Percentiles rank a stretch among this genome's conserved stretches.
Conservation (phyloP, 2,797 vertebrate species). For the Lepilemur ruficaudatus region DNA sequence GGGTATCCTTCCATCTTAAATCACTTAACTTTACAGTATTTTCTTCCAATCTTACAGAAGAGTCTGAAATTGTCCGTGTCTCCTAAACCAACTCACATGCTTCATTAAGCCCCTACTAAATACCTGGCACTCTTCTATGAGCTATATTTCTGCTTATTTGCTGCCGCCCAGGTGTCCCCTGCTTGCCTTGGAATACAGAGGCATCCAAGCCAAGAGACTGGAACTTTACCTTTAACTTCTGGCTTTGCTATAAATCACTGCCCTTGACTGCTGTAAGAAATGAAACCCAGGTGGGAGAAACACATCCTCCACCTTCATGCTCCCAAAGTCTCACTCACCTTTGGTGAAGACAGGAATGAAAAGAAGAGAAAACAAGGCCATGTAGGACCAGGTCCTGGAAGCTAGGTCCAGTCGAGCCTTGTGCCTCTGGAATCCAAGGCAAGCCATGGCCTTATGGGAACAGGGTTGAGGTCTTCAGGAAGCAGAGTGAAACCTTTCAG, state of each 20-base stretch:
- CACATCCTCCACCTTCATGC: constrained; percentile 52
- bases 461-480: constrained; percentile 60
- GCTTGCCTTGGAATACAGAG: background rate
- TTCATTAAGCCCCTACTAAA: background rate
- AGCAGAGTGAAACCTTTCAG: constrained; percentile 80
- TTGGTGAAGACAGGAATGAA: constrained; percentile 77
- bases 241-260: constrained; percentile 65
- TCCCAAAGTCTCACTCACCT: constrained; percentile 84
- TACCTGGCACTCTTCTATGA: background rate
- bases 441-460: constrained; percentile 72
- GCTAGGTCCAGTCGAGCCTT: background rate
- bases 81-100: background rate
- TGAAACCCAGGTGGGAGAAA: constrained; percentile 68
- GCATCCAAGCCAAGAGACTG: background rate
- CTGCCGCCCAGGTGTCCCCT: background rate
- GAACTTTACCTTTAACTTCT: constrained; percentile 25
- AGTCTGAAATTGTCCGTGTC: background rate
- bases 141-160: background rate
- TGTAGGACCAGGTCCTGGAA: constrained; percentile 59
- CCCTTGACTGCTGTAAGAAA: constrained; percentile 45
- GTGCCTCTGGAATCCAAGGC: constrained; percentile 61
- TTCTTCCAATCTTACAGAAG: background rate
- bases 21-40: background rate
- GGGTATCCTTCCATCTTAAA: background rate
- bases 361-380: constrained; percentile 78